Percentiles rank a stretch among this genome's conserved stretches.
phyloP scores from a whole-genome alignment of 1,140 invertebrate genomes.

The Antheraea mylitta region DNA sequence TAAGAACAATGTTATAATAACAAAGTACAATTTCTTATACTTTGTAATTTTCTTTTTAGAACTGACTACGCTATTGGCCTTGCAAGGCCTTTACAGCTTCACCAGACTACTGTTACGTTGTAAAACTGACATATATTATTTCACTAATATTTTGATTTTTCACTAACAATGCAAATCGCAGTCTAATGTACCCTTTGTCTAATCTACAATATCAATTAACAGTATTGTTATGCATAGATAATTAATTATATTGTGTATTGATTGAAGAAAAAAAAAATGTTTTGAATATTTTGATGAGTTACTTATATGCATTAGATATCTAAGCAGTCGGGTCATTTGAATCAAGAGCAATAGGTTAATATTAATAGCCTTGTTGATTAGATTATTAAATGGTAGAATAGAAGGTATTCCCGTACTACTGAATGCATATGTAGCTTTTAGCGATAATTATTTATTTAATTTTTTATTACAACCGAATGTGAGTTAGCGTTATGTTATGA shows the following conservation, averaged over 20 bases:
- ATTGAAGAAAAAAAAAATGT: not conserved
- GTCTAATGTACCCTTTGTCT: not conserved
- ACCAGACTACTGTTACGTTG: no score
- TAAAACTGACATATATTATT: no score
- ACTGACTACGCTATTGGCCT: no score
- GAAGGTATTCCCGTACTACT: not conserved
- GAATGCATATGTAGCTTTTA: not conserved
- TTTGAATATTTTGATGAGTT: not conserved
- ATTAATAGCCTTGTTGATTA: constrained; percentile 20
- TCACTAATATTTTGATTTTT: not conserved
- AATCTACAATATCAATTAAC: not conserved
- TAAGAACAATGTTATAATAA: no score
- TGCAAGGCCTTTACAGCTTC: no score
- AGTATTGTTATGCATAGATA: not conserved
- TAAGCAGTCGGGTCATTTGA: not conserved
- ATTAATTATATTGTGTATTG: no score
- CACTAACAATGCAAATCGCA: not conserved
- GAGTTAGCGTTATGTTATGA: constrained; percentile 4
- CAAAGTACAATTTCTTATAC: no score
- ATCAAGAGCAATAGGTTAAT: constrained; percentile 23
- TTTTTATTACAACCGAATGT: not conserved
- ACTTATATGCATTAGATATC: not conserved
- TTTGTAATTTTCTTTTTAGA: no score
- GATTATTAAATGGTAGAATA: constrained; percentile 13
- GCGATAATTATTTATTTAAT: not conserved